Evolutionary conservation across 2,888 invertebrate species (phyloP).

Genomic region (Drosophila sordidapex): DNA sequence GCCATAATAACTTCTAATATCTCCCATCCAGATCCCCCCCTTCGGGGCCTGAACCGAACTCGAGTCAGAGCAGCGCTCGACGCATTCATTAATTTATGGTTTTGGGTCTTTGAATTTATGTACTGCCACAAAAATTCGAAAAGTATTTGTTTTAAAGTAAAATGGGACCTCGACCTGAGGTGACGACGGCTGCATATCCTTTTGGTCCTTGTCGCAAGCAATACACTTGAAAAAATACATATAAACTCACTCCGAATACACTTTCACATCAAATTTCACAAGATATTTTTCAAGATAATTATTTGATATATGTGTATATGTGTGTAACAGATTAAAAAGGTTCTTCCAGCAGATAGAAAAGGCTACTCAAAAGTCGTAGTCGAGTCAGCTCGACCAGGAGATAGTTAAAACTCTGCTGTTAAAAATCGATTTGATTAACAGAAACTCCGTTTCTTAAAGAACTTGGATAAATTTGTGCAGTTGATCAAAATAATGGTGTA

Average conservation of each 20-base stretch:
- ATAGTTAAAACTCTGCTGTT: background rate
- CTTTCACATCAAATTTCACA: background rate
- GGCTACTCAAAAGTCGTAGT: background rate
- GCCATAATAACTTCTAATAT: slow-evolving; percentile 76
- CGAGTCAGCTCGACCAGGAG: background rate
- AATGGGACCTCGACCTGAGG: slow-evolving; percentile 47
- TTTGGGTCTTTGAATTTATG: slow-evolving; percentile 73
- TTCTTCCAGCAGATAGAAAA: background rate
- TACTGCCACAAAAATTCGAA: slow-evolving; percentile 50
- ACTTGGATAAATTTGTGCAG: background rate
- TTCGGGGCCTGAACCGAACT: slow-evolving; percentile 41
- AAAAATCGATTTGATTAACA: background rate
- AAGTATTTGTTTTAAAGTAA: slow-evolving; percentile 64
- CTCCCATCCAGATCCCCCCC: slow-evolving; percentile 44
- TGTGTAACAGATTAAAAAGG: background rate
- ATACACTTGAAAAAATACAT: background rate
- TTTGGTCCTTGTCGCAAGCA: background rate
- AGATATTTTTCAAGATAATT: background rate
- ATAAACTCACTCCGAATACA: background rate
- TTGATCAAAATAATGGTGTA: background rate
- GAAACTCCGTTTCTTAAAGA: background rate
- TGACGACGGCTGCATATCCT: slow-evolving; percentile 15
- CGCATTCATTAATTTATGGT: slow-evolving; percentile 74
- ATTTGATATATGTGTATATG: no score
- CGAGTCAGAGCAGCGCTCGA: slow-evolving; percentile 38